These are phyloP conservation scores for Cydia splendana DNA, from an alignment of 1,140 invertebrate species.

Conservation along the genomic window DNA sequence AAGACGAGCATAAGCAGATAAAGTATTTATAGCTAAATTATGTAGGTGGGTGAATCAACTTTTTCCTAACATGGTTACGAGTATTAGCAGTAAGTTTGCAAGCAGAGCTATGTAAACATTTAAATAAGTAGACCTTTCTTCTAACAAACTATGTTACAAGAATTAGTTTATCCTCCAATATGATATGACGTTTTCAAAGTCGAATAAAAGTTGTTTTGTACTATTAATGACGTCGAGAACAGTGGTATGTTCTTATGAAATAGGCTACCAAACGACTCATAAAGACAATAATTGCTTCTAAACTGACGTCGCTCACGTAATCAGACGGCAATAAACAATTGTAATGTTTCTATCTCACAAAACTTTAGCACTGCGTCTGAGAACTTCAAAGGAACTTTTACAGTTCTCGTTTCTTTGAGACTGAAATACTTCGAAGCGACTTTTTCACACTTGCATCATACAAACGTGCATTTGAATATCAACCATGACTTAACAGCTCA, in stretches of 20 bases:
- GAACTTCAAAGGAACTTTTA: constrained; percentile 28
- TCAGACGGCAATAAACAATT: not conserved
- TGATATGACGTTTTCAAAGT: not conserved
- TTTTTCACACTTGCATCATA: not conserved
- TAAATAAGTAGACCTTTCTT: too few relatives aligned
- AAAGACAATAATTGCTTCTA: constrained; percentile 14
- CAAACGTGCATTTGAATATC: not conserved
- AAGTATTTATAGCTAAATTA: too few relatives aligned
- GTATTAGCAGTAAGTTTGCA: too few relatives aligned
- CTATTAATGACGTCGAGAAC: not conserved
- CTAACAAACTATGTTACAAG: too few relatives aligned
- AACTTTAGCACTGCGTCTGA: not conserved
- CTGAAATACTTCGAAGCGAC: not conserved
- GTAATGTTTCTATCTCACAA: constrained; percentile 19
- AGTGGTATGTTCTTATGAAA: not conserved
- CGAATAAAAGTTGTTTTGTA: not conserved
- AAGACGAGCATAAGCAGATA: too few relatives aligned
- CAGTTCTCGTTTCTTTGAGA: constrained; percentile 16
- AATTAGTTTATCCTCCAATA: not conserved
- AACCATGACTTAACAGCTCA: not conserved
- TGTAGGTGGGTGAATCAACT: too few relatives aligned
- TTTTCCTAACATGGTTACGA: too few relatives aligned
- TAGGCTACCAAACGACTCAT: constrained; percentile 6
- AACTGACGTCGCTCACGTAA: not conserved
- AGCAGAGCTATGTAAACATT: too few relatives aligned